Evolutionary conservation across 2,797 vertebrate genomes (phyloP).

Genomic region (Microctenopoma steveboyesi): DNA sequence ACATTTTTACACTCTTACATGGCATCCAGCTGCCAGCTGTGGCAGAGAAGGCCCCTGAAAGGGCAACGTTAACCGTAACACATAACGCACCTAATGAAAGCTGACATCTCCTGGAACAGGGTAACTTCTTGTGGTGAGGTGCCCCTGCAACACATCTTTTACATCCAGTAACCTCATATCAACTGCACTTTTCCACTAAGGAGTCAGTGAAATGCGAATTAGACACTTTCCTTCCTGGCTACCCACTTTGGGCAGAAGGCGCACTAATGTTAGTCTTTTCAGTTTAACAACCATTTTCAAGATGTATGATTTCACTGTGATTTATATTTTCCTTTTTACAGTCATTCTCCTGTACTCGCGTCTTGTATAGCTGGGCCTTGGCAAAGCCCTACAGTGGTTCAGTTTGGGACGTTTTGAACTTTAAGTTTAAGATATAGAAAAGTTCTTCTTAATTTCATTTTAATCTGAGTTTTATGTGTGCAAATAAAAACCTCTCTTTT

Average conservation of each 20-base stretch:
- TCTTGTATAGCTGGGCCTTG: slow-evolving; percentile 4
- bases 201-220: slow-evolving; percentile 43
- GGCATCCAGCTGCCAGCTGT: slow-evolving; percentile 37
- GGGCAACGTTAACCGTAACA: slow-evolving; percentile 47
- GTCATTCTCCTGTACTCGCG: not conserved
- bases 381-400: not conserved
- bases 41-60: slow-evolving; percentile 34
- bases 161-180: slow-evolving; percentile 55
- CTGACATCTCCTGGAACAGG: slow-evolving; percentile 57
- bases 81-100: slow-evolving; percentile 58
- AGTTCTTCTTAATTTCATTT: not conserved
- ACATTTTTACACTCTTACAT: slow-evolving; percentile 12
- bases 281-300: slow-evolving; percentile 30
- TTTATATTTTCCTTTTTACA: slow-evolving; percentile 33
- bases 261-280: slow-evolving; percentile 15
- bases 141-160: slow-evolving; percentile 40
- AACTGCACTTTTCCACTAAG: slow-evolving; percentile 54
- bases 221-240: slow-evolving; percentile 19
- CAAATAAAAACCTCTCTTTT: too few relatives aligned
- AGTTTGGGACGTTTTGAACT: not conserved
- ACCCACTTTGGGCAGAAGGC: slow-evolving; percentile 8
- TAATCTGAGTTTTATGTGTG: too few relatives aligned
- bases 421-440: not conserved
- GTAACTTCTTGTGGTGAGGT: slow-evolving; percentile 53
- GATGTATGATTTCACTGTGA: slow-evolving; percentile 25